phyloP scores from a whole-genome alignment of 2,797 vertebrate species.

The Crocodylus rhombifer region DNA sequence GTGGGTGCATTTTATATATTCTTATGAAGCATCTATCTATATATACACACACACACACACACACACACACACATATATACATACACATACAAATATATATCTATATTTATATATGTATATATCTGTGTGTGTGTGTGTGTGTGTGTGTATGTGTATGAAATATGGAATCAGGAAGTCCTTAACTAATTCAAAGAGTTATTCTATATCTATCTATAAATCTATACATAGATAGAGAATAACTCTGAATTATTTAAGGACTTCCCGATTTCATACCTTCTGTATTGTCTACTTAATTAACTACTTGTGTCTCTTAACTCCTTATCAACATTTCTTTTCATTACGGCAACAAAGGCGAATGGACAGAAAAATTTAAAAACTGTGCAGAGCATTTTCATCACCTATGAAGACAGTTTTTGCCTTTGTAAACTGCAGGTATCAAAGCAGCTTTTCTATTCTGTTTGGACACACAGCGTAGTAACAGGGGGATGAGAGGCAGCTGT shows the following conservation, averaged over 20 bases:
- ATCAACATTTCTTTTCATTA: conserved; percentile 26
- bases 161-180: too few species aligned
- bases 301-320: conserved; percentile 54
- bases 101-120: too few species aligned
- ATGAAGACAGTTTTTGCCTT: conserved; percentile 72
- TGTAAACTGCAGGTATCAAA: conserved; percentile 82
- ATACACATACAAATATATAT: too few species aligned
- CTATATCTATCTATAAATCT: too few species aligned
- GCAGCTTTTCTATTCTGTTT: conserved; percentile 77
- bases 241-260: conserved; percentile 51
- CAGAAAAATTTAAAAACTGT: conserved; percentile 62
- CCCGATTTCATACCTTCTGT: conserved; percentile 21
- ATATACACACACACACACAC: too few species aligned
- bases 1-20: too few species aligned
- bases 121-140: too few species aligned
- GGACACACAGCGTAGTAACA: conserved; percentile 75
- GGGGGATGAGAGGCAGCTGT: conserved; percentile 83
- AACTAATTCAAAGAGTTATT: too few species aligned
- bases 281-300: conserved; percentile 66
- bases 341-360: conserved; percentile 64
- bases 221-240: not conserved
- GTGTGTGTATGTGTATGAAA: too few species aligned
- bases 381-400: conserved; percentile 70
- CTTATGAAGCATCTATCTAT: too few species aligned
- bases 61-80: too few species aligned